A percentile compares a stretch with the other conserved stretches of the same genome.
Evolutionary conservation across 1,140 invertebrate species (phyloP).

Genomic region (Oedothorax gibbosus): DNA sequence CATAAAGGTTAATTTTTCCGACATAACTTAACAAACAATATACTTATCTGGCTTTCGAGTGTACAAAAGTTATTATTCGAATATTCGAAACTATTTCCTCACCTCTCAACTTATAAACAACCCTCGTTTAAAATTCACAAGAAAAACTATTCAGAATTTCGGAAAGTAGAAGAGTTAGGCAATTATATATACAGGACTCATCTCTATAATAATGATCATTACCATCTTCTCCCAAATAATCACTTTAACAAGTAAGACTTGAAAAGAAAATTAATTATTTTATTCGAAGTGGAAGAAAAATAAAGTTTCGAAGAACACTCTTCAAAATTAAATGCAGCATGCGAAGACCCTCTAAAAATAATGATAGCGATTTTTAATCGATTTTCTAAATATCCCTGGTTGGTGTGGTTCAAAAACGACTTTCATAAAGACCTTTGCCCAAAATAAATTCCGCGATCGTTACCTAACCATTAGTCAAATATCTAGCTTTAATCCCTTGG

Average conservation of each 20-base stretch:
- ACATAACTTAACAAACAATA: too few relatives aligned
- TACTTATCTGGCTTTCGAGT: too few relatives aligned
- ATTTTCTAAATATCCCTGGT: background rate
- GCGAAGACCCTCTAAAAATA: background rate
- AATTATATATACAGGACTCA: too few relatives aligned
- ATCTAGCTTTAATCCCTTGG: slow-evolving; percentile 31
- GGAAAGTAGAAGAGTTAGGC: too few relatives aligned
- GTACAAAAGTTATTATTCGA: too few relatives aligned
- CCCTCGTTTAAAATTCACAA: too few relatives aligned
- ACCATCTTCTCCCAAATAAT: background rate
- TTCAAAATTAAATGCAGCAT: slow-evolving; percentile 15
- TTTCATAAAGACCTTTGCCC: slow-evolving; percentile 22
- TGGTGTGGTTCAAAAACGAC: slow-evolving; percentile 12
- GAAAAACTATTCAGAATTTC: too few relatives aligned
- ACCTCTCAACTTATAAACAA: too few relatives aligned
- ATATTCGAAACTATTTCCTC: too few relatives aligned
- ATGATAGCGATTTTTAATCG: slow-evolving; percentile 2
- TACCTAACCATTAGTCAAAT: slow-evolving; percentile 50
- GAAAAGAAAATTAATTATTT: slow-evolving; percentile 29
- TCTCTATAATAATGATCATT: too few relatives aligned
- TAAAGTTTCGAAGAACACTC: background rate
- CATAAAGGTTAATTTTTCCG: too few relatives aligned
- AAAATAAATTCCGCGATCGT: slow-evolving; percentile 41
- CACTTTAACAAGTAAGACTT: background rate
- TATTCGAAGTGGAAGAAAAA: background rate